Evolutionary conservation across 2,888 invertebrate genomes (phyloP).

Genomic region (Heliconius sara): DNA sequence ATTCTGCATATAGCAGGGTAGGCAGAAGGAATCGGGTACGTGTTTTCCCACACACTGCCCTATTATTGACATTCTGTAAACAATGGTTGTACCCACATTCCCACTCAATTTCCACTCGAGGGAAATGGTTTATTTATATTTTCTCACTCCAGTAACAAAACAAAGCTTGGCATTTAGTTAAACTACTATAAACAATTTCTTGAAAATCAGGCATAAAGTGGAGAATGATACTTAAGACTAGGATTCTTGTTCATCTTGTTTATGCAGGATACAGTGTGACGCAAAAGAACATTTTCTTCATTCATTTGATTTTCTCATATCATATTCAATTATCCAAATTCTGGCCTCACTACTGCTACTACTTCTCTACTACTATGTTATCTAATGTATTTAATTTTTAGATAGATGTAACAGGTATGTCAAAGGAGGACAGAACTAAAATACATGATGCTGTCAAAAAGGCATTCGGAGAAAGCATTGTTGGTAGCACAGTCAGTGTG

Average conservation of each 20-base stretch:
- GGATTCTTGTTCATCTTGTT: no score
- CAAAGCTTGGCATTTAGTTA: not conserved
- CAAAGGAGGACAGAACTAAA: conserved; percentile 88
- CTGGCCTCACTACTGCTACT: no score
- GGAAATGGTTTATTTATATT: not conserved
- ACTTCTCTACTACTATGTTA: not conserved
- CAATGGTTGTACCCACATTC: not conserved
- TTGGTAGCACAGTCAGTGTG: conserved; percentile 87
- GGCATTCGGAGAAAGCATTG: conserved; percentile 85
- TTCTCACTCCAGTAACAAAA: not conserved
- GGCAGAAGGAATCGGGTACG: no score
- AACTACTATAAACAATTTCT: no score
- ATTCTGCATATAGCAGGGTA: not conserved
- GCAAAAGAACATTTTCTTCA: no score
- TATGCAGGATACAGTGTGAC: no score
- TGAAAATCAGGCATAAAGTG: no score
- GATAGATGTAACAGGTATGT: conserved; percentile 86
- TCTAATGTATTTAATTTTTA: conserved; percentile 59
- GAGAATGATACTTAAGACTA: no score
- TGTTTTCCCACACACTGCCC: not conserved
- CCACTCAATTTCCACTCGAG: not conserved
- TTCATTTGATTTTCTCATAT: no score
- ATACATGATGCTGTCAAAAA: conserved; percentile 90
- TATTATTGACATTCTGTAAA: not conserved
- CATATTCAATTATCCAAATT: no score